These are phyloP conservation scores for Mirounga angustirostris DNA, from an alignment of 2,113 vertebrate genomes.

Conservation along the genomic window DNA sequence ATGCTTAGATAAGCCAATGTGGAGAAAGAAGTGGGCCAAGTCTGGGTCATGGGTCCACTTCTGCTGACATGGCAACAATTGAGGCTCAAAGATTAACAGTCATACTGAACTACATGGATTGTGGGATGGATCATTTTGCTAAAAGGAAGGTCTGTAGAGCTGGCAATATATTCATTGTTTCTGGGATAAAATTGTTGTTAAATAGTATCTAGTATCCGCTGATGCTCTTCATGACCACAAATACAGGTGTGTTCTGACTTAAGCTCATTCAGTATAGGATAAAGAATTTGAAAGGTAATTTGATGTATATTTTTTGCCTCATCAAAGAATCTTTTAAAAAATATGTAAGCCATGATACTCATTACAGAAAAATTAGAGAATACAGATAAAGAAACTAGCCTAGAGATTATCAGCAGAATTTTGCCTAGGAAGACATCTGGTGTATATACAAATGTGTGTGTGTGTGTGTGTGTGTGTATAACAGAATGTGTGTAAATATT, in stretches of 20 bases:
- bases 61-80: not conserved
- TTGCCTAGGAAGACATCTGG: not conserved
- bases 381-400: constrained; percentile 9
- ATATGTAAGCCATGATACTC: not conserved
- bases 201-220: not conserved
- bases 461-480: not conserved
- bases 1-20: not conserved
- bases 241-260: not conserved
- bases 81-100: not conserved
- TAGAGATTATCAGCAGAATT: constrained; percentile 11
- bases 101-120: not conserved
- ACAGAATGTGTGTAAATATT: not conserved
- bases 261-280: not conserved
- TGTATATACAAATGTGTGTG: not conserved
- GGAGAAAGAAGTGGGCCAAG: not conserved
- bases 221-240: not conserved
- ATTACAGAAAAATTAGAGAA: constrained; percentile 46
- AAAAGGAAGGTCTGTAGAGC: not conserved
- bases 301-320: not conserved
- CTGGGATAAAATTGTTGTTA: not conserved
- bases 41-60: not conserved
- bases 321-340: constrained; percentile 17
- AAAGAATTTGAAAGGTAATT: not conserved
- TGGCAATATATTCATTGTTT: not conserved
- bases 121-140: not conserved